A percentile compares a stretch with the other conserved stretches of the same genome.
These are phyloP conservation scores for Leptinotarsa undecemlineata DNA, from an alignment of 1,140 invertebrate species.

Conservation along the genomic window DNA sequence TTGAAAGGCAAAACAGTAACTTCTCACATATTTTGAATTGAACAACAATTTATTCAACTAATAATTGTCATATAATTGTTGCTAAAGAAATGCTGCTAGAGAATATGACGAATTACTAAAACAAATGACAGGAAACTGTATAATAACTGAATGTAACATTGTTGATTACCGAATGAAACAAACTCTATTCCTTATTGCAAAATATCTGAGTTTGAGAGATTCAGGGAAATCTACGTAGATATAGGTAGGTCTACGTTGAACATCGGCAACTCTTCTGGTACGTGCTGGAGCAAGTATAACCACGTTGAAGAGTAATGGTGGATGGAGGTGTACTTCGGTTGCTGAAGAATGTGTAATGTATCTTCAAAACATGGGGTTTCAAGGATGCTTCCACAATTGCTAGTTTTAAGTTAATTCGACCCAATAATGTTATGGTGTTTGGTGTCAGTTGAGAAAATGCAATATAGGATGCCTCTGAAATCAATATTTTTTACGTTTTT, in stretches of 20 bases:
- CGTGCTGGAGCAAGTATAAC: background rate
- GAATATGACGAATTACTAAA: too few species aligned
- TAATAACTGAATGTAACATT: too few species aligned
- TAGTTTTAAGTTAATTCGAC: background rate
- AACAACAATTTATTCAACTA: too few species aligned
- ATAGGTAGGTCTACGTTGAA: background rate
- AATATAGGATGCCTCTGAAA: too few species aligned
- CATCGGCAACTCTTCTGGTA: background rate
- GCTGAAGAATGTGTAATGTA: background rate
- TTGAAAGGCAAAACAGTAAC: too few species aligned
- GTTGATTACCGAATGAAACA: too few species aligned
- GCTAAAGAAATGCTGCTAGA: too few species aligned
- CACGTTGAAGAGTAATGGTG: background rate
- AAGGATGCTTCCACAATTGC: conserved; percentile 15
- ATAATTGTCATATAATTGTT: too few species aligned
- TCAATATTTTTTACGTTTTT: too few species aligned
- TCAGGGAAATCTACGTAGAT: background rate
- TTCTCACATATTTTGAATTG: too few species aligned
- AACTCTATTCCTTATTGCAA: background rate
- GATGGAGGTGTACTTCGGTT: background rate
- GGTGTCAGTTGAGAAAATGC: too few species aligned
- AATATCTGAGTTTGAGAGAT: conserved; percentile 1
- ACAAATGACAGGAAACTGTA: too few species aligned
- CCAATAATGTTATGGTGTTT: background rate
- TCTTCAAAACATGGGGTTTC: background rate